Percentiles rank a stretch among this genome's conserved stretches.
Evolutionary conservation across 2,113 vertebrate species (phyloP).

Genomic region (Indri indri): DNA sequence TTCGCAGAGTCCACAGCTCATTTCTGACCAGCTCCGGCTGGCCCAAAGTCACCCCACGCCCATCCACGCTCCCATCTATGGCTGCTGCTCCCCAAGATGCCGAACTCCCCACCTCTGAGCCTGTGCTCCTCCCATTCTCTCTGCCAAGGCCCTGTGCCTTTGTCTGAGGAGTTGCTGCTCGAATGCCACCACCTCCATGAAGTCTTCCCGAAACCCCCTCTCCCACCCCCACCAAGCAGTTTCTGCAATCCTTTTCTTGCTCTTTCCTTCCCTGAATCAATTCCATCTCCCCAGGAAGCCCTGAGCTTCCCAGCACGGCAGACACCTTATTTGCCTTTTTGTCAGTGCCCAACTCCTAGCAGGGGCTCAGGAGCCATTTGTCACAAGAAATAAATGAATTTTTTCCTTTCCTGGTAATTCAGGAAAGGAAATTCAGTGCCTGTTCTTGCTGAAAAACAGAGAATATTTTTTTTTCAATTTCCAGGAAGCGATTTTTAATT

Average conservation of each 20-base stretch:
- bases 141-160: background rate
- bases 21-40: background rate
- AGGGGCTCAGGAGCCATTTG: background rate
- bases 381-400: conserved; percentile 3
- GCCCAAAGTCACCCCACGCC: background rate
- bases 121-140: background rate
- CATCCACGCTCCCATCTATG: background rate
- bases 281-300: background rate
- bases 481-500: background rate
- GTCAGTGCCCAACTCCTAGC: background rate
- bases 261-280: background rate
- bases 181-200: background rate
- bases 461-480: background rate
- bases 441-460: background rate
- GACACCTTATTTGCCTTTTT: background rate
- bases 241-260: background rate
- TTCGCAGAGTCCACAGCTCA: background rate
- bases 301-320: background rate
- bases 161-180: background rate
- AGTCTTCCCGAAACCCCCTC: background rate
- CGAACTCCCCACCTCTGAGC: background rate
- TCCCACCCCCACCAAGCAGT: background rate
- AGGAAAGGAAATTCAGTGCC: background rate
- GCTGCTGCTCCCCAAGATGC: background rate
- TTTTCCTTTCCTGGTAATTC: background rate